A percentile compares a stretch with the other conserved stretches of the same genome.
phyloP scores from a whole-genome alignment of 1,140 invertebrate genomes.

The Xylocopa sonorina region DNA sequence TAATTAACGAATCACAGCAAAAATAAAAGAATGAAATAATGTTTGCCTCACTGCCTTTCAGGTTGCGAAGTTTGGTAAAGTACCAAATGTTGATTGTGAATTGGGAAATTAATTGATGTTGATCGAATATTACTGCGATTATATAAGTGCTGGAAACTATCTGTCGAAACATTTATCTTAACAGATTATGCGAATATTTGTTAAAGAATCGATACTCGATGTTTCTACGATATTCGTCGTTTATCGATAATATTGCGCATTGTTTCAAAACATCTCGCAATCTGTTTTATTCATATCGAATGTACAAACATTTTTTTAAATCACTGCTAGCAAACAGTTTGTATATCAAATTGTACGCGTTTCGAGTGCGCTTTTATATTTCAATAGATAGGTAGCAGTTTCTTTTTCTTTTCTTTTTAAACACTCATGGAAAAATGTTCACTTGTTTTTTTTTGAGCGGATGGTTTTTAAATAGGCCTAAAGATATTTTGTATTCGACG shows the following conservation, averaged over 20 bases:
- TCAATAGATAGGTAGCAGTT: background rate
- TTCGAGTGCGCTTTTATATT: background rate
- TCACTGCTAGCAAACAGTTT: background rate
- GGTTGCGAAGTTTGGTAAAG: background rate
- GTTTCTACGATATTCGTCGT: background rate
- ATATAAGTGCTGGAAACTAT: background rate
- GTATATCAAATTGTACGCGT: background rate
- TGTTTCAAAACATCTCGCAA: background rate
- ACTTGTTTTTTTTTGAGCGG: background rate
- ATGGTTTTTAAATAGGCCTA: background rate
- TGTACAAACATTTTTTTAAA: background rate
- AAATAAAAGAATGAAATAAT: background rate
- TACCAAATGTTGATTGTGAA: background rate
- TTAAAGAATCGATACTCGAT: background rate
- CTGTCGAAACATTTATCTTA: background rate
- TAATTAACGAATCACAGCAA: background rate
- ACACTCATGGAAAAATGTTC: too few species aligned
- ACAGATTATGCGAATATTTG: conserved; percentile 1
- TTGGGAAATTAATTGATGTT: background rate
- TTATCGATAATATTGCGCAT: background rate
- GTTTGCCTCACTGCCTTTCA: conserved; percentile 8
- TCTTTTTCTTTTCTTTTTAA: background rate
- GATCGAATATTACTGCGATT: background rate
- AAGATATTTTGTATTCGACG: background rate
- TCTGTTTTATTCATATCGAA: background rate